phyloP scores from a whole-genome alignment of 2,888 invertebrate species.

The Taphrorychus bicolor region DNA sequence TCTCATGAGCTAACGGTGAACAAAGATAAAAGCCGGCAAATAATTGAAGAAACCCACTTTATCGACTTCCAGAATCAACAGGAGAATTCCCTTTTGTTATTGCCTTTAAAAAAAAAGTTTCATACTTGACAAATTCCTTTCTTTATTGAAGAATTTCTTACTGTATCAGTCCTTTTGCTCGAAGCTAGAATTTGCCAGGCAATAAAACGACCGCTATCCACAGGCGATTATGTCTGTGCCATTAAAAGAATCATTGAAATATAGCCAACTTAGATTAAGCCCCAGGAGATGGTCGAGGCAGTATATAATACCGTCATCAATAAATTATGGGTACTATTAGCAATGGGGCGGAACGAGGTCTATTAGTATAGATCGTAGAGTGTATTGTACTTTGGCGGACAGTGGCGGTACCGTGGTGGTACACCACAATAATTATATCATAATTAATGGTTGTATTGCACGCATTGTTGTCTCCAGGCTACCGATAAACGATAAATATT shows the following conservation, averaged over 20 bases:
- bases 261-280: slow-evolving; percentile 1
- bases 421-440: too few species aligned
- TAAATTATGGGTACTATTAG: slow-evolving; percentile 4
- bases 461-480: not conserved
- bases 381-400: not conserved
- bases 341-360: not conserved
- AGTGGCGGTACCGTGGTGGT: too few species aligned
- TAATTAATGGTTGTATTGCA: not conserved
- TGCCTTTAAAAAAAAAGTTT: too few species aligned
- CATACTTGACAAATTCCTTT: not conserved
- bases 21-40: too few species aligned
- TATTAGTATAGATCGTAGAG: not conserved
- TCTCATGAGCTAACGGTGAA: not conserved
- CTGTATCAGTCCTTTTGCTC: not conserved
- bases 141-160: not conserved
- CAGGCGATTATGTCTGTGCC: not conserved
- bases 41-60: too few species aligned
- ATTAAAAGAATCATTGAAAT: slow-evolving; percentile 7
- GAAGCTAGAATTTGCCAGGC: too few species aligned
- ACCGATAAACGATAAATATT: not conserved
- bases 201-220: not conserved
- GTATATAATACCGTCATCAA: slow-evolving; percentile 7
- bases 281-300: not conserved
- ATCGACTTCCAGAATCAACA: not conserved
- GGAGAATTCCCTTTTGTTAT: not conserved